Percentiles rank a stretch among this genome's conserved stretches.
phyloP scores from a whole-genome alignment of 1,140 invertebrate species.

The Choristoneura fumiferana region DNA sequence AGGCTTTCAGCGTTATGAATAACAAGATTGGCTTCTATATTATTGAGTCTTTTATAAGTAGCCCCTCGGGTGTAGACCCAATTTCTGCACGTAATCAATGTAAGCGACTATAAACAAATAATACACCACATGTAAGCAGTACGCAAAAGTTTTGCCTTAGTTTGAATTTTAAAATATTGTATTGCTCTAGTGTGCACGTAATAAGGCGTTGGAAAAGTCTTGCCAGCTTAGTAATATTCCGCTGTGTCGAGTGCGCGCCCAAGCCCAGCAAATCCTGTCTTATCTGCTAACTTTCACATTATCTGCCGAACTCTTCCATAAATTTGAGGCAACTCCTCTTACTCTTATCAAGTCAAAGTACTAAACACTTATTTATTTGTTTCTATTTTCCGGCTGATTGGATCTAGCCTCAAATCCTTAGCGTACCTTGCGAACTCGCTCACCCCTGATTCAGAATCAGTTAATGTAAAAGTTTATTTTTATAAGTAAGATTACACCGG shows the following conservation, averaged over 20 bases:
- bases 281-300: conserved; percentile 70
- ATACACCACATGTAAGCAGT: background rate
- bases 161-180: no score
- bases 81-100: no score
- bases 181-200: conserved; percentile 1
- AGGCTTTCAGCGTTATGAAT: no score
- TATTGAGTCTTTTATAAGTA: no score
- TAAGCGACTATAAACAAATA: no score
- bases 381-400: conserved; percentile 71
- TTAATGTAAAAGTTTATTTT: conserved; percentile 81
- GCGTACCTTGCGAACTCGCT: conserved; percentile 61
- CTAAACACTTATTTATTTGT: conserved; percentile 73
- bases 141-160: no score
- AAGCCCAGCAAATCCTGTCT: conserved; percentile 51
- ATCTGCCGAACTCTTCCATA: conserved; percentile 62
- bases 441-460: conserved; percentile 73
- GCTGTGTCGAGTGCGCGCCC: conserved; percentile 32
- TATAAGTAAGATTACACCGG: conserved; percentile 79
- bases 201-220: conserved; percentile 34
- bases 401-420: conserved; percentile 30
- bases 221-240: conserved; percentile 42
- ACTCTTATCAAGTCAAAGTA: conserved; percentile 71
- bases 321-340: conserved; percentile 57
- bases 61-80: no score
- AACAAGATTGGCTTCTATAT: background rate